Base-by-base conservation (phyloP, 2,888 invertebrate species). In the Ectemnius cavifrons region DNA sequence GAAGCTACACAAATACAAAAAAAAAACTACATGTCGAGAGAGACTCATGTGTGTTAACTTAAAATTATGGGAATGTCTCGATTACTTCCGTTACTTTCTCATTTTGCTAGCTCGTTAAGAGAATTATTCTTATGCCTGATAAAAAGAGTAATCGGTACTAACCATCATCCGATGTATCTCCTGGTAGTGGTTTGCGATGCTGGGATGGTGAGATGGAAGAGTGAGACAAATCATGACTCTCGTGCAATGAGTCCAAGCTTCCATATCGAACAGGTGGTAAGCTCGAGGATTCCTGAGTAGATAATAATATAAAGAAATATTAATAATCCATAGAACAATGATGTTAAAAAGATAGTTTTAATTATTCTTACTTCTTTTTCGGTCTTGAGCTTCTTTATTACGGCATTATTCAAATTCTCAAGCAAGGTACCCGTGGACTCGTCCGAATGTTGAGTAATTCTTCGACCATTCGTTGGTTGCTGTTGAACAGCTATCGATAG, bases 211-310 rank as follows among this genome's bases (percentile, higher is more conserved):
- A 85, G 73, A 90, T 83, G 66, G 89, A 85, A 66, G 90, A 78
- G 62, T 84, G 82, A 60, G 87, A 81, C 64, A 83, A 74, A 75
- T 84, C 78, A 63, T 90, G 88, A 28, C 89, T 85, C 71, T 93
- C 93, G 78, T 93, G 92, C 14, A 93, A 87, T 0, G 93, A 94
- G 84, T 93, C 93, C 77, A 93, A 88, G 46, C 93, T 93, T 27
- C 93, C 93, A 69, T 92, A 92, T 63, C 92, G 89, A 75, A 88
- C 84, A 8, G 89, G 86, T 14, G 85, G 84, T 37, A 87, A 64
- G 49, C 85, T 82, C 61, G 83, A 78, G 58, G 84, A 77, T 62
- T 85, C 89, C 78, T 85, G 71, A 14, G 82, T 6, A 8, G 8
- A 37, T 37, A 1, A 4, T 37, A 37, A 37, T 8, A 37, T 0